Percentiles rank a stretch among this genome's conserved stretches.
Evolutionary conservation across 1,140 invertebrate species (phyloP).

Genomic region (Drosophila rufa): DNA sequence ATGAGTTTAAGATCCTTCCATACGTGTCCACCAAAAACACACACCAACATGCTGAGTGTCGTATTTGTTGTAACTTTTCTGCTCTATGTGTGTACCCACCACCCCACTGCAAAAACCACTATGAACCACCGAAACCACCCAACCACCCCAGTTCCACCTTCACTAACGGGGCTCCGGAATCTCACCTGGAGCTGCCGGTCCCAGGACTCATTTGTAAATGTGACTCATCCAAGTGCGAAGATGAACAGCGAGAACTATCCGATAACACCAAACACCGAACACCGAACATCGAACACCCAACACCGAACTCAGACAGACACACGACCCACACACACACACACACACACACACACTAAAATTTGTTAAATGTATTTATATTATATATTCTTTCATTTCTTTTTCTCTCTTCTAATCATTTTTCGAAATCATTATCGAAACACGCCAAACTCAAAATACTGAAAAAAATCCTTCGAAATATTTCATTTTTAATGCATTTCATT

Average conservation of each 20-base stretch:
- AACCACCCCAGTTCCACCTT: constrained; percentile 33
- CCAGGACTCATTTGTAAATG: constrained; percentile 46
- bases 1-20: constrained; percentile 62
- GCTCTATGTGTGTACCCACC: constrained; percentile 62
- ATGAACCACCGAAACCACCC: constrained; percentile 13
- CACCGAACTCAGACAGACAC: constrained; percentile 53
- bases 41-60: constrained; percentile 54
- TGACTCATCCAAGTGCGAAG: constrained; percentile 47
- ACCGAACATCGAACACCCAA: constrained; percentile 1
- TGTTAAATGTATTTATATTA: constrained; percentile 85
- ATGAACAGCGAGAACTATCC: constrained; percentile 46
- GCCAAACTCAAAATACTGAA: constrained; percentile 52
- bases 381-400: constrained; percentile 85
- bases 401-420: constrained; percentile 84
- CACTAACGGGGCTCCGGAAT: constrained; percentile 33
- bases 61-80: constrained; percentile 67
- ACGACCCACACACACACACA: constrained; percentile 27
- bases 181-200: constrained; percentile 29
- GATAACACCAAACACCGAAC: constrained; percentile 33
- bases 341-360: constrained; percentile 73
- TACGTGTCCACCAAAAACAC: constrained; percentile 38
- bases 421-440: constrained; percentile 82
- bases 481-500: constrained; percentile 81
- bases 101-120: constrained; percentile 9
- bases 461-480: constrained; percentile 62